These are phyloP conservation scores for Siniperca undulata DNA, from an alignment of 2,797 vertebrate genomes.

Conservation along the genomic window DNA sequence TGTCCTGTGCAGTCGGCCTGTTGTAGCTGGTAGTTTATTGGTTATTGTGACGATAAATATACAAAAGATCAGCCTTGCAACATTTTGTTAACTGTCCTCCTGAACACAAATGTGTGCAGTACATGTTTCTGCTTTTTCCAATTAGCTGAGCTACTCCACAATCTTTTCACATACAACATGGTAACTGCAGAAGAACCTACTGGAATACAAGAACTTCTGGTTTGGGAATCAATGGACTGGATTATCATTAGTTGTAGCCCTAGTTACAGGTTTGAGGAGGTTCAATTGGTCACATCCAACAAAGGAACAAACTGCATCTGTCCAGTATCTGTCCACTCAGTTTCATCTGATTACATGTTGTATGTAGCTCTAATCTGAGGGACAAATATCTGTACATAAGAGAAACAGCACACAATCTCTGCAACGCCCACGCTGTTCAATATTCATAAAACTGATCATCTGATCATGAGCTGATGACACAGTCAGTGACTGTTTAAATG, in stretches of 20 bases:
- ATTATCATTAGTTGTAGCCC: not conserved
- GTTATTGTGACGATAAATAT: not conserved
- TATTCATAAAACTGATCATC: slow-evolving; percentile 22
- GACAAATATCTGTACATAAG: not conserved
- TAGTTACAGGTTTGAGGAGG: not conserved
- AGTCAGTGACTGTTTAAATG: not conserved
- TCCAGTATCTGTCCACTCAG: not conserved
- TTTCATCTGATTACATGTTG: not conserved
- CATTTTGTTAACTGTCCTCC: not conserved
- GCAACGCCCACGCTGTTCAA: not conserved
- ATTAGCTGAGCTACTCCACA: not conserved
- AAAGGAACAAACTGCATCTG: not conserved
- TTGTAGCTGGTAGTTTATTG: not conserved
- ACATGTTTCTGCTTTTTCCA: not conserved
- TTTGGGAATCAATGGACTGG: not conserved
- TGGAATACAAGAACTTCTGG: not conserved
- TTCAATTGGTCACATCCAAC: not conserved
- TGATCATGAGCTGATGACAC: slow-evolving; percentile 25
- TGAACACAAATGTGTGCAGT: not conserved
- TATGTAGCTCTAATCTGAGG: not conserved
- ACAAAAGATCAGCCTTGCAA: not conserved
- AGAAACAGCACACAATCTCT: not conserved
- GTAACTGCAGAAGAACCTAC: not conserved
- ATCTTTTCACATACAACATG: not conserved
- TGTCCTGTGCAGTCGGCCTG: not conserved